phyloP scores from a whole-genome alignment of 2,888 invertebrate species.

The Cantharis flavilabris region DNA sequence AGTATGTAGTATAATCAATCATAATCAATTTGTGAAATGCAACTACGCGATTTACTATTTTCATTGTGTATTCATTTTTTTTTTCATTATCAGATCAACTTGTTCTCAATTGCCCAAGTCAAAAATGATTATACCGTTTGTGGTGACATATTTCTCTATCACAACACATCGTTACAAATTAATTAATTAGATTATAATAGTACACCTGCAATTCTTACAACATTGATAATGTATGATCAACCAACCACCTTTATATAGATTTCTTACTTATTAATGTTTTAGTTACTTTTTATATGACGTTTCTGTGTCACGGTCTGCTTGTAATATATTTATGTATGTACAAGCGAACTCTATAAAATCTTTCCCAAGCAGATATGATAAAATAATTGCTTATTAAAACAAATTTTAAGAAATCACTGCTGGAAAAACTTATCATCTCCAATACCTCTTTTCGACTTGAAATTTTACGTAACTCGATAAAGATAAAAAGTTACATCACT shows the following conservation, averaged over 20 bases:
- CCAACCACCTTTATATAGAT: constrained; percentile 21
- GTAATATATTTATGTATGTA: background rate
- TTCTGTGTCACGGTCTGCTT: constrained; percentile 26
- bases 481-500: constrained; percentile 21
- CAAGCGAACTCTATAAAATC: background rate
- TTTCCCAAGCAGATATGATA: background rate
- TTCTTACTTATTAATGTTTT: constrained; percentile 23
- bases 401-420: background rate
- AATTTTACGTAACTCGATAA: constrained; percentile 14
- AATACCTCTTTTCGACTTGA: background rate
- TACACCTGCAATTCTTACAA: constrained; percentile 28
- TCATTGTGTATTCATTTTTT: background rate
- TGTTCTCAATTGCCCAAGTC: background rate
- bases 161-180: background rate
- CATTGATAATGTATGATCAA: constrained; percentile 18
- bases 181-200: constrained; percentile 15
- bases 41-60: background rate
- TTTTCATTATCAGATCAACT: background rate
- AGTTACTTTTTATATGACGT: constrained; percentile 24
- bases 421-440: background rate
- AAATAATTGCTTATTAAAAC: background rate
- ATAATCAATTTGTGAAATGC: background rate
- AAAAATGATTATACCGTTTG: background rate
- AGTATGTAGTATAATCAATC: background rate
- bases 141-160: background rate